A percentile compares a stretch with the other conserved stretches of the same genome.
Evolutionary conservation across 2,888 invertebrate species (phyloP).

Genomic region (Aproaerema taeniolella): DNA sequence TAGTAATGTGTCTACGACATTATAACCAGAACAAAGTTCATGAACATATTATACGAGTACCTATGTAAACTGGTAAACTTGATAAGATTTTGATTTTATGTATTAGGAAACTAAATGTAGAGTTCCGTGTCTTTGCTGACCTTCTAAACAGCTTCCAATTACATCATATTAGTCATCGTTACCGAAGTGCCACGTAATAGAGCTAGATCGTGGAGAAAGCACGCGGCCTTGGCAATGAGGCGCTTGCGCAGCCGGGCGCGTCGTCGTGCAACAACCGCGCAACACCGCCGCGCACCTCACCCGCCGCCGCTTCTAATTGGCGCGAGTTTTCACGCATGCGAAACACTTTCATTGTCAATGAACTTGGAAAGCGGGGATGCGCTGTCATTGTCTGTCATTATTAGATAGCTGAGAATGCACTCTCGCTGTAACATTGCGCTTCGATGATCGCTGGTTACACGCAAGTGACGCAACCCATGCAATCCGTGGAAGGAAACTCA

Average conservation of each 20-base stretch:
- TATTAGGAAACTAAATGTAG: not conserved
- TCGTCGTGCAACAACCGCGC: conserved; percentile 31
- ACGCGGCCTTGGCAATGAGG: conserved; percentile 71
- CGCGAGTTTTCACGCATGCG: conserved; percentile 69
- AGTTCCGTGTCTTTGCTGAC: not conserved
- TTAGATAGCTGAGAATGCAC: conserved; percentile 69
- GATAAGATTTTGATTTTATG: not conserved
- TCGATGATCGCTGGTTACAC: conserved; percentile 38
- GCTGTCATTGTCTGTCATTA: conserved; percentile 63
- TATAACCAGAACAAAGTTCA: conserved; percentile 17
- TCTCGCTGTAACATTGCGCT: conserved; percentile 56
- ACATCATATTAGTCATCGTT: conserved; percentile 47
- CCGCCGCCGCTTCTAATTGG: conserved; percentile 44
- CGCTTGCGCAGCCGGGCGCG: conserved; percentile 45
- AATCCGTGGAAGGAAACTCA: conserved; percentile 18
- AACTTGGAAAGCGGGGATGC: conserved; percentile 75
- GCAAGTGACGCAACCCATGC: conserved; percentile 46
- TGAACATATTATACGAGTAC: conserved; percentile 20
- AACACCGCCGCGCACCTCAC: conserved; percentile 20
- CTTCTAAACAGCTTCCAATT: conserved; percentile 42
- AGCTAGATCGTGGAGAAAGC: conserved; percentile 62
- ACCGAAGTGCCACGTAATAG: conserved; percentile 47
- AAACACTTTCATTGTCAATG: conserved; percentile 74
- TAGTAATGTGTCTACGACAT: too few species aligned
- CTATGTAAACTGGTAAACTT: not conserved